Percentiles rank a stretch among this genome's conserved stretches.
Evolutionary conservation across 30 jellyfish, hydroid and myxozoan genomes (phyloP).

Genomic region (Cassiopea xamachana): DNA sequence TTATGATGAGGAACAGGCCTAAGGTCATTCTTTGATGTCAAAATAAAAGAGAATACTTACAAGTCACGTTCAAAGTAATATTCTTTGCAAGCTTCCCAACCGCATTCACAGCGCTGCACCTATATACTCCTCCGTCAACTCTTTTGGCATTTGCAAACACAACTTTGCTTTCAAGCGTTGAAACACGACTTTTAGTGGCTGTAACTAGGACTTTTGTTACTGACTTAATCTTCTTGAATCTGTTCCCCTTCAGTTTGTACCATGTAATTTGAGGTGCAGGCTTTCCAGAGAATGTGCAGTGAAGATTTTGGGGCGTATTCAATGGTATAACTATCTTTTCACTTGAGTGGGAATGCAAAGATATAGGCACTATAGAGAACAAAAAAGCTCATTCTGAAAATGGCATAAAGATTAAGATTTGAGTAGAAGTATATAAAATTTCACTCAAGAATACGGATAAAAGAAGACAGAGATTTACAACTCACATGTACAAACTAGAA

Average conservation of each 20-base stretch:
- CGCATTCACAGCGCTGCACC: slow-evolving; percentile 49
- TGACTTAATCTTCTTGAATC: not conserved
- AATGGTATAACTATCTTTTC: not conserved
- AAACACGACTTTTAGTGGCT: slow-evolving; percentile 21
- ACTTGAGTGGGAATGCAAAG: not conserved
- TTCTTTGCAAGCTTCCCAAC: slow-evolving; percentile 4
- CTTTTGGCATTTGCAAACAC: not conserved
- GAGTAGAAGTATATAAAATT: not conserved
- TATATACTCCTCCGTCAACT: slow-evolving; percentile 43
- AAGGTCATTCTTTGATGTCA: too few relatives aligned
- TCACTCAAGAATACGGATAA: too few relatives aligned
- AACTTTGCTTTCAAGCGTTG: slow-evolving; percentile 39
- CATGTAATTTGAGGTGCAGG: slow-evolving; percentile 57
- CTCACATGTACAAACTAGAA: too few relatives aligned
- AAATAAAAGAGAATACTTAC: slow-evolving; percentile 24
- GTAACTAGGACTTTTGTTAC: not conserved
- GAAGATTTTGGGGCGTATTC: not conserved
- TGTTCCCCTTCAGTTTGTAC: slow-evolving; percentile 3
- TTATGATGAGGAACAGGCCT: too few relatives aligned
- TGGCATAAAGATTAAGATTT: not conserved
- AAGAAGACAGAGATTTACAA: too few relatives aligned
- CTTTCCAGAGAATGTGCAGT: slow-evolving; percentile 36
- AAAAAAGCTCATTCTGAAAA: too few relatives aligned
- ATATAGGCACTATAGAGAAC: slow-evolving; percentile 26
- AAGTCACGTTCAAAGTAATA: slow-evolving; percentile 29